A percentile compares a stretch with the other conserved stretches of the same genome.
phyloP scores from a whole-genome alignment of 2,888 invertebrate species.

The Meloe dianella region DNA sequence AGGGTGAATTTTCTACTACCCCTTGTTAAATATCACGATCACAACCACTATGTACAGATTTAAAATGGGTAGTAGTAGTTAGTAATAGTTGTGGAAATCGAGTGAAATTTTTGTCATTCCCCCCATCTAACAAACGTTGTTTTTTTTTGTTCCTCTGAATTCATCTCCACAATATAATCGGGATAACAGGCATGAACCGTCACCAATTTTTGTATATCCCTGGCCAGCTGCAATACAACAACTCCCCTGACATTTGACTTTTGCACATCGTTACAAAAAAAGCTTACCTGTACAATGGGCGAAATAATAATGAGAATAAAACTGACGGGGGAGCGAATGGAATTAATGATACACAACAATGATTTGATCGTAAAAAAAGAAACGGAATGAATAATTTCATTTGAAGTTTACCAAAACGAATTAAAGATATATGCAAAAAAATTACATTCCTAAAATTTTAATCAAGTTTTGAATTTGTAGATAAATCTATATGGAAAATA shows the following conservation, averaged over 20 bases:
- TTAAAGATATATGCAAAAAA: not conserved
- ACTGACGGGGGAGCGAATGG: not conserved
- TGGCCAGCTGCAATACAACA: constrained; percentile 11
- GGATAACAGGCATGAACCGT: constrained; percentile 20
- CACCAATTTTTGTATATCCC: constrained; percentile 13
- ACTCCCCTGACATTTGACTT: constrained; percentile 20
- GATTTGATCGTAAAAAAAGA: no score
- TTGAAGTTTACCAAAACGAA: not conserved
- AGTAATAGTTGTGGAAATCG: not conserved
- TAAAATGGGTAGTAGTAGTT: constrained; percentile 3
- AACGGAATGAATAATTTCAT: constrained; percentile 10
- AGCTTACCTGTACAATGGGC: constrained; percentile 17
- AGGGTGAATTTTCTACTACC: constrained; percentile 9
- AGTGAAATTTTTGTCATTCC: constrained; percentile 12
- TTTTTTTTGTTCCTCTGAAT: not conserved
- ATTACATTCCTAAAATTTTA: constrained; percentile 12
- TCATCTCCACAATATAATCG: not conserved
- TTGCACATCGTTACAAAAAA: constrained; percentile 14
- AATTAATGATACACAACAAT: constrained; percentile 18
- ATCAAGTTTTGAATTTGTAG: not conserved
- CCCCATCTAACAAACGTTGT: not conserved
- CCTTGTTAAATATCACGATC: constrained; percentile 14
- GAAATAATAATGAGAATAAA: not conserved
- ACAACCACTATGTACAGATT: constrained; percentile 12
- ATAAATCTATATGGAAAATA: constrained; percentile 7